phyloP scores from a whole-genome alignment of 2,113 vertebrate species.

The Delphinapterus leucas region DNA sequence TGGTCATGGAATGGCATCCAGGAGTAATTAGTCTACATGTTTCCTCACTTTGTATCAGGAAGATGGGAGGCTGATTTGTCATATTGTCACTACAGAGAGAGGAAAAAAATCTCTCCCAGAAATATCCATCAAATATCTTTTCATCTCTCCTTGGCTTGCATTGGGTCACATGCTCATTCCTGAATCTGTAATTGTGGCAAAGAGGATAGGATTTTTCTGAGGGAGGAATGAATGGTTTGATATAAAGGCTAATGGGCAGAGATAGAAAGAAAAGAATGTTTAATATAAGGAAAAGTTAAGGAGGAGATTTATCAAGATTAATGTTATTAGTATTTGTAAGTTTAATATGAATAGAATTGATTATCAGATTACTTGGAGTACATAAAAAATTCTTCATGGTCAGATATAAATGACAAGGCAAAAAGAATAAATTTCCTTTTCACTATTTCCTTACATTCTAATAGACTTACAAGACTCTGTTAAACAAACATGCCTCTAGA shows the following conservation, averaged over 20 bases:
- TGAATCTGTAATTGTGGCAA: neutral
- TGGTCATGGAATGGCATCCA: neutral
- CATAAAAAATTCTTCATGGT: neutral
- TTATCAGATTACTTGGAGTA: neutral
- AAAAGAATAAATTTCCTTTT: neutral
- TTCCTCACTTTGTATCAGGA: neutral
- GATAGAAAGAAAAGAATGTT: neutral
- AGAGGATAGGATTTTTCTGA: neutral
- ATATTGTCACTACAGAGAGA: neutral
- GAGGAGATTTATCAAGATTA: neutral
- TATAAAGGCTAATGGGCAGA: neutral
- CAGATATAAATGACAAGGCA: neutral
- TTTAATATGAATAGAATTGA: neutral
- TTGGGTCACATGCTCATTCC: neutral
- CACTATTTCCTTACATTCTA: neutral
- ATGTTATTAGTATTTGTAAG: neutral
- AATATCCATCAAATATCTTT: neutral
- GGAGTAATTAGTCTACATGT: neutral
- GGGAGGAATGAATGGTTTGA: neutral
- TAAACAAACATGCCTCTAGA: neutral
- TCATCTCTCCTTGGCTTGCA: neutral
- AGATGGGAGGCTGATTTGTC: neutral
- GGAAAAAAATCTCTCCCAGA: neutral
- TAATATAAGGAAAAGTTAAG: neutral
- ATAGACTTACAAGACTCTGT: neutral